Evolutionary conservation across 2,888 invertebrate genomes (phyloP).

Genomic region (Gastracanthus pulcherrimus): DNA sequence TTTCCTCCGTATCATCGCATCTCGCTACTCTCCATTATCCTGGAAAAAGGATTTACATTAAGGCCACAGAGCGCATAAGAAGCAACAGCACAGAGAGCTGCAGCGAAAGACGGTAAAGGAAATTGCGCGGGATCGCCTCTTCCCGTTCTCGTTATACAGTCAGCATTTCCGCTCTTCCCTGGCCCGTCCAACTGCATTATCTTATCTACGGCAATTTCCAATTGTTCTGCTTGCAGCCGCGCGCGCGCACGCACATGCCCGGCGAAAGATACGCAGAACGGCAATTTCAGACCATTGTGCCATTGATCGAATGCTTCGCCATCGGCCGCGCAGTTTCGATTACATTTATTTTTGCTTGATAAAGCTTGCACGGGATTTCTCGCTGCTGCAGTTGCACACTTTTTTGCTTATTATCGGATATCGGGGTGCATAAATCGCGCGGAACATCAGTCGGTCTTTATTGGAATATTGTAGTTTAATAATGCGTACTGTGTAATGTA

Average conservation of each 20-base stretch:
- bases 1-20: no score
- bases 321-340: not conserved
- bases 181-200: conserved; percentile 8
- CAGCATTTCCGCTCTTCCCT: conserved; percentile 26
- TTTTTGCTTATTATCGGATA: not conserved
- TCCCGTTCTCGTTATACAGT: conserved; percentile 28
- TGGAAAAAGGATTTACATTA: conserved; percentile 13
- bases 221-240: conserved; percentile 13
- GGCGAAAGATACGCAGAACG: not conserved
- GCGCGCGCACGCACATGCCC: not conserved
- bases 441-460: no score
- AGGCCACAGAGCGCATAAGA: not conserved
- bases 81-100: not conserved
- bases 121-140: conserved; percentile 14
- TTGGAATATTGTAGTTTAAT: not conserved
- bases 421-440: not conserved
- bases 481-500: not conserved
- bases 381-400: not conserved
- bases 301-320: conserved; percentile 3
- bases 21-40: not conserved
- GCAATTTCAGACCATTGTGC: conserved; percentile 3
- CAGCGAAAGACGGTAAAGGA: not conserved
- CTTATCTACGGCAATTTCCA: conserved; percentile 36
- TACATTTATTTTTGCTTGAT: not conserved
- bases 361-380: not conserved